These are phyloP conservation scores for Spisula subtruncata DNA, from an alignment of 2,888 invertebrate species.

Conservation along the genomic window DNA sequence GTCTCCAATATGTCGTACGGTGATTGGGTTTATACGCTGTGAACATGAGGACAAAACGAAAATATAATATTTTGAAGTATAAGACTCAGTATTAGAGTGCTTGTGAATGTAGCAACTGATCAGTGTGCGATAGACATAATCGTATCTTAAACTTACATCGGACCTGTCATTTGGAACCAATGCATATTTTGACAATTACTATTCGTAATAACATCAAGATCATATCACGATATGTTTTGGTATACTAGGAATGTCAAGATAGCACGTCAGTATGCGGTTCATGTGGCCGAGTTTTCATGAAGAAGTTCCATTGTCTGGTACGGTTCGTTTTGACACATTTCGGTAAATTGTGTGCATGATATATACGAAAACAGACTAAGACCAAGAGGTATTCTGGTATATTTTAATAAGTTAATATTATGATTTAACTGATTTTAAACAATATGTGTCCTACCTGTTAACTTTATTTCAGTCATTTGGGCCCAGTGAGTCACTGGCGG, in stretches of 20 bases:
- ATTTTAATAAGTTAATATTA: not conserved
- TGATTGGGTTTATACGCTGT: no score
- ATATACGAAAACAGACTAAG: not conserved
- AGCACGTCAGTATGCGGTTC: not conserved
- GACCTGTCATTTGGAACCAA: not conserved
- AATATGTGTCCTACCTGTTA: no score
- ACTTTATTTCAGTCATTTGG: no score
- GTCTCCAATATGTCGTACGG: no score
- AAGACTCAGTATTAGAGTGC: no score
- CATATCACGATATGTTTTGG: not conserved
- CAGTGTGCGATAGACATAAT: not conserved
- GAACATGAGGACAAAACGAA: no score
- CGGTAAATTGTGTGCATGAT: not conserved
- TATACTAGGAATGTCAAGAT: not conserved
- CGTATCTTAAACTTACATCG: not conserved
- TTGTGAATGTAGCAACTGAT: no score
- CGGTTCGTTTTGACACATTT: not conserved
- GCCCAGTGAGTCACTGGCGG: no score
- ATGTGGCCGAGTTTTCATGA: not conserved
- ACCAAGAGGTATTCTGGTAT: not conserved
- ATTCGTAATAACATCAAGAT: not conserved
- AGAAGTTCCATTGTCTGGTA: not conserved
- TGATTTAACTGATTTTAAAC: not conserved
- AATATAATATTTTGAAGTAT: no score
- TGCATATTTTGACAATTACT: not conserved